A percentile compares a stretch with the other conserved stretches of the same genome.
phyloP scores from a whole-genome alignment of 1,140 invertebrate species.

The honey bee (Apis mellifera) region Amel_HAv3.1 CM009934.2:7314501-7315000 shows the following conservation, averaged over 20 bases:
- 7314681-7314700: slow-evolving; percentile 13
- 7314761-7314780: slow-evolving; percentile 49
- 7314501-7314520: too few relatives aligned
- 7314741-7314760: slow-evolving; percentile 70
- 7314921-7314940: background rate
- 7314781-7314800: slow-evolving; percentile 63
- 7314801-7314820: slow-evolving; percentile 58
- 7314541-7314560: too few relatives aligned
- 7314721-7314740: slow-evolving; percentile 55
- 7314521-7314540: too few relatives aligned
- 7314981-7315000: too few relatives aligned
- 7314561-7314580: background rate
- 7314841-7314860: background rate
- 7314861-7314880: background rate
- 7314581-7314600: background rate
- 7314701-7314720: slow-evolving; percentile 46
- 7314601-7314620: background rate
- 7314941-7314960: background rate
- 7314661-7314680: too few relatives aligned
- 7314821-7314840: slow-evolving; percentile 37
- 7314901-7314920: background rate
- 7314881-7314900: background rate
- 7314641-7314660: too few relatives aligned
- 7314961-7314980: too few relatives aligned
- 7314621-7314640: background rate